phyloP scores from a whole-genome alignment of 2,797 vertebrate species.

The Cyprinodon diabolis region DNA sequence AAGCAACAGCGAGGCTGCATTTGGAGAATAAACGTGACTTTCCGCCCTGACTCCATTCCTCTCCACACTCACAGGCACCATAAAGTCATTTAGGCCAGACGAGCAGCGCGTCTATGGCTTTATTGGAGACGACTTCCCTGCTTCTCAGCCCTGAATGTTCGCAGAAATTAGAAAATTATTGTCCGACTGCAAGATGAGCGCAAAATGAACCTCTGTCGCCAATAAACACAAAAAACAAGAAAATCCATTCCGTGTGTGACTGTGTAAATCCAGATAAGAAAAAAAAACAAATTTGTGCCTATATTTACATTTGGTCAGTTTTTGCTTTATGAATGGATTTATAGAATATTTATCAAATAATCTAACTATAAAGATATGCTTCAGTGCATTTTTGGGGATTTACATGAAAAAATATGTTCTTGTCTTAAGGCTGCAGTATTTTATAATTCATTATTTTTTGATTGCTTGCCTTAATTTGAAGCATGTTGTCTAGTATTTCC shows the following conservation, averaged over 20 bases:
- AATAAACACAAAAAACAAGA: conserved; percentile 33
- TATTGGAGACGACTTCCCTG: conserved; percentile 68
- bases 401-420: no score
- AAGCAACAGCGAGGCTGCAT: conserved; percentile 72
- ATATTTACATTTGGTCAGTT: no score
- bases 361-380: no score
- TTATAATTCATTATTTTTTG: no score
- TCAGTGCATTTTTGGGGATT: no score
- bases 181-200: conserved; percentile 55
- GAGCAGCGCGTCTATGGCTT: conserved; percentile 66
- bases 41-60: conserved; percentile 24
- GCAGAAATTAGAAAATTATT: conserved; percentile 69
- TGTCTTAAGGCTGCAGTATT: no score
- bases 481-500: no score
- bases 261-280: neutral
- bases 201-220: conserved; percentile 39
- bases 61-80: conserved; percentile 33
- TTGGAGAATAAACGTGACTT: conserved; percentile 81
- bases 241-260: conserved; percentile 1
- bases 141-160: conserved; percentile 46
- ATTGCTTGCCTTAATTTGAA: no score
- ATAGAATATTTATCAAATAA: no score
- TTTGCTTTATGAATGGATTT: no score
- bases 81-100: conserved; percentile 77
- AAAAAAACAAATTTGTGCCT: neutral